phyloP scores from a whole-genome alignment of 1,140 invertebrate species.

The Lordiphosa stackelbergi region DNA sequence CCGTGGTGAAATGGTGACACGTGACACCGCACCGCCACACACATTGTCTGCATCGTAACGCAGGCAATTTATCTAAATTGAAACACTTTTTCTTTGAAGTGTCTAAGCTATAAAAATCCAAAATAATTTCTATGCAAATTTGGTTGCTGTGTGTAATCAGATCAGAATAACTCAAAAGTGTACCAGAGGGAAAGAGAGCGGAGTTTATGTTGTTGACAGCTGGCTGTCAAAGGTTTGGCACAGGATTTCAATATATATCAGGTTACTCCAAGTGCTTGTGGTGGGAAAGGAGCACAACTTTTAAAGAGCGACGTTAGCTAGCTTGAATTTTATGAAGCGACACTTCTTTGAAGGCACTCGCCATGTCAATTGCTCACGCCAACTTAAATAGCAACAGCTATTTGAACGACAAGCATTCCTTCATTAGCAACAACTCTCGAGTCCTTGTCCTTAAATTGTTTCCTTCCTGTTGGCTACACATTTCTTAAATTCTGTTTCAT shows the following conservation, averaged over 20 bases:
- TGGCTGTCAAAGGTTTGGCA: slow-evolving; percentile 39
- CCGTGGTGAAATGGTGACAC: slow-evolving; percentile 24
- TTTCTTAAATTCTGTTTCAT: no score
- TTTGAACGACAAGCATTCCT: no score
- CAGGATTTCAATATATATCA: slow-evolving; percentile 53
- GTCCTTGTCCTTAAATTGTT: no score
- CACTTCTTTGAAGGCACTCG: no score
- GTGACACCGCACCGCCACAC: slow-evolving; percentile 5
- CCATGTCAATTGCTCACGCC: no score
- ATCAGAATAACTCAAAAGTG: slow-evolving; percentile 31
- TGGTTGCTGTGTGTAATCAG: slow-evolving; percentile 53
- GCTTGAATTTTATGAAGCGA: no score
- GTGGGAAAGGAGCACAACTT: no score
- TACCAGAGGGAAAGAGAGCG: slow-evolving; percentile 15
- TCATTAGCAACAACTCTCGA: no score
- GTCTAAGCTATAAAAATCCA: slow-evolving; percentile 36
- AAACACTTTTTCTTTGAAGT: slow-evolving; percentile 53
- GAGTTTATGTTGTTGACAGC: slow-evolving; percentile 59
- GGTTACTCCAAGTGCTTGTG: slow-evolving; percentile 18
- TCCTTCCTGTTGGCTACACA: no score
- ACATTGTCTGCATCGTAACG: slow-evolving; percentile 16
- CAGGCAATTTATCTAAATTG: slow-evolving; percentile 57
- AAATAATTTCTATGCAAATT: slow-evolving; percentile 75
- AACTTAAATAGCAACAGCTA: no score
- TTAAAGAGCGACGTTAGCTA: no score